Evolutionary conservation across 2,113 vertebrate genomes (phyloP).

Genomic region (Mixornis gularis): DNA sequence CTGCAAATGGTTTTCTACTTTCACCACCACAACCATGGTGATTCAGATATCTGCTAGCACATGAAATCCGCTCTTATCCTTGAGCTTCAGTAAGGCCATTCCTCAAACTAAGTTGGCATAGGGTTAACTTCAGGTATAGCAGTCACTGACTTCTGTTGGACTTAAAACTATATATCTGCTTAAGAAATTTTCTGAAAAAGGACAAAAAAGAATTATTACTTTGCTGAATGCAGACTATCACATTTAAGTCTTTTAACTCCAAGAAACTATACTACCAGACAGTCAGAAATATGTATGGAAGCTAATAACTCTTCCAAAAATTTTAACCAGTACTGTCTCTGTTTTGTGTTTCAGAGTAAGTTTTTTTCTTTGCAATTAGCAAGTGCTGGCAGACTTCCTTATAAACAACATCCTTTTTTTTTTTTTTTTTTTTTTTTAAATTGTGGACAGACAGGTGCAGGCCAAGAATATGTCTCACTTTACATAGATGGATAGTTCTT

Average conservation of each 20-base stretch:
- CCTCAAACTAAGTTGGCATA: fast-evolving
- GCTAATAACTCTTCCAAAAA: neutral
- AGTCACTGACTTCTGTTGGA: neutral
- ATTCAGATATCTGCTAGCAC: neutral
- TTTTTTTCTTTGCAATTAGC: neutral
- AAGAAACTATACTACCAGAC: neutral
- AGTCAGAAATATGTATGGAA: constrained; percentile 10
- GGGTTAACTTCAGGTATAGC: neutral
- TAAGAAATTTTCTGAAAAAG: neutral
- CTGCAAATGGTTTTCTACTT: neutral
- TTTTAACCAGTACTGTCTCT: constrained; percentile 2
- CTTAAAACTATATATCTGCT: neutral
- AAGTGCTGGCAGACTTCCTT: neutral
- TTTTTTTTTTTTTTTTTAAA: neutral
- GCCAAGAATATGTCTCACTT: neutral
- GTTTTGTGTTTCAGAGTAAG: neutral
- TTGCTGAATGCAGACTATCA: neutral
- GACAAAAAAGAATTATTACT: neutral
- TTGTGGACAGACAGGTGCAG: neutral
- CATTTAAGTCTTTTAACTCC: neutral
- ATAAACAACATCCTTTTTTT: neutral
- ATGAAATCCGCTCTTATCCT: neutral
- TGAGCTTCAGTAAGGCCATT: neutral
- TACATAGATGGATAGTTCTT: neutral
- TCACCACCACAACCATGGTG: fast-evolving